Percentiles rank a stretch among this genome's conserved stretches.
Evolutionary conservation across 2,113 vertebrate species (phyloP).

Genomic region (Otus sunia): DNA sequence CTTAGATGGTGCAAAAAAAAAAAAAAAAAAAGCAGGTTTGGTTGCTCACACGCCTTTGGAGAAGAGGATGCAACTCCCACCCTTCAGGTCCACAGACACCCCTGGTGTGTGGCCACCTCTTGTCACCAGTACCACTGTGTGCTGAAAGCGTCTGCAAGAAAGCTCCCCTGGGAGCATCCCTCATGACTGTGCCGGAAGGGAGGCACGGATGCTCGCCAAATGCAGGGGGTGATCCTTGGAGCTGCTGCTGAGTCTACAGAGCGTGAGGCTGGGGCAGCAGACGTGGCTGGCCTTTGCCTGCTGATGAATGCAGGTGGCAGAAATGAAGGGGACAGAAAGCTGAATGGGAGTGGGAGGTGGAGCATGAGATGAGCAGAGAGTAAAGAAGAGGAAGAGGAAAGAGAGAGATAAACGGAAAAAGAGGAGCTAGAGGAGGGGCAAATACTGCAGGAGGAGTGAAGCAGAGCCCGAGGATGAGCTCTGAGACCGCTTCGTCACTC

Average conservation of each 20-base stretch:
- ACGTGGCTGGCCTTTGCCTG: neutral
- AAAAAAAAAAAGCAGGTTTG: neutral
- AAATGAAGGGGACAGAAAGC: neutral
- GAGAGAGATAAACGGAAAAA: neutral
- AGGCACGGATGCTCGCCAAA: neutral
- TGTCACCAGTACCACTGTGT: accelerated
- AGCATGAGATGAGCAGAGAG: neutral
- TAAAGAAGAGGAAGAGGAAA: neutral
- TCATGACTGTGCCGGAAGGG: neutral
- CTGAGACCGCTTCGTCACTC: neutral
- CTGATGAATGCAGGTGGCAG: neutral
- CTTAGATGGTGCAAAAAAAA: neutral
- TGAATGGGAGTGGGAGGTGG: neutral
- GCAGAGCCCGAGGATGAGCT: neutral
- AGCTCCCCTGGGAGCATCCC: neutral
- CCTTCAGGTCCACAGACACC: neutral
- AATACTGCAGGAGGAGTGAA: neutral
- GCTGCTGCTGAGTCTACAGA: neutral
- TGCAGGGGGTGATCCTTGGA: accelerated
- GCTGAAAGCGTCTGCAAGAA: neutral
- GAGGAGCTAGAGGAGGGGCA: neutral
- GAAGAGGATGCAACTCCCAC: neutral
- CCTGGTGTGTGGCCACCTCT: accelerated
- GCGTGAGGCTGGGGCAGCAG: neutral
- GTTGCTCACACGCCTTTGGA: neutral